A percentile compares a stretch with the other conserved stretches of the same genome.
phyloP scores from a whole-genome alignment of 2,113 vertebrate genomes.

The Meleagris gallopavo region DNA sequence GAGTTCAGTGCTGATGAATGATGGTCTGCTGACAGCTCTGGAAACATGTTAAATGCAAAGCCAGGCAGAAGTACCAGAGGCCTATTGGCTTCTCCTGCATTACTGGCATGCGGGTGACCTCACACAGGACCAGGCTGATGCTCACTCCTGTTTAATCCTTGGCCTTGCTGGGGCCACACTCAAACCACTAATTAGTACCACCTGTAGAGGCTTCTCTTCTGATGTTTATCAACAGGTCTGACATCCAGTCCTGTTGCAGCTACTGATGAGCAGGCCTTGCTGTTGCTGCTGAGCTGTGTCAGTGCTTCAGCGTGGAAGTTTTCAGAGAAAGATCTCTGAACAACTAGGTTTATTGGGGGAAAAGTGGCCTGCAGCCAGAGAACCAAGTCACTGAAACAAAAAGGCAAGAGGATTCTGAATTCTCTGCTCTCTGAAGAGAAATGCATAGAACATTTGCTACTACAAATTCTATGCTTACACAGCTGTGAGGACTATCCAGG shows the following conservation, averaged over 20 bases:
- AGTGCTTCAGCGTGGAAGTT: background rate
- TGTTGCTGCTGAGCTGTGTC: background rate
- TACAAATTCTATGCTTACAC: background rate
- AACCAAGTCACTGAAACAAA: background rate
- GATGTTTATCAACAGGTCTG: background rate
- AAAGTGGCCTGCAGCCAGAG: background rate
- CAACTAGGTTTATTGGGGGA: background rate
- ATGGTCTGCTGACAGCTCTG: background rate
- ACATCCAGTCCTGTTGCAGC: background rate
- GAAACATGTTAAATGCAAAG: background rate
- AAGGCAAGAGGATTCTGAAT: background rate
- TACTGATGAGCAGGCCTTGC: background rate
- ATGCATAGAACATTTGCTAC: background rate
- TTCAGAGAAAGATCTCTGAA: background rate
- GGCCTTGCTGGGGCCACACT: background rate
- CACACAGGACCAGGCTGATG: background rate
- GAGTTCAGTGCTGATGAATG: background rate
- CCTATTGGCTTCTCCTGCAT: background rate
- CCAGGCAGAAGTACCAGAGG: rapidly evolving
- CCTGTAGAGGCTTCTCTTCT: background rate
- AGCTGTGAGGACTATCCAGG: background rate
- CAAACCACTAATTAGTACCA: background rate
- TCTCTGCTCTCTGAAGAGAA: background rate
- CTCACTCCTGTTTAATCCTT: background rate
- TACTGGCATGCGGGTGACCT: background rate